Conservation (phyloP, 2,113 vertebrate genomes). For the Brachypodius melanocephalos region DNA sequence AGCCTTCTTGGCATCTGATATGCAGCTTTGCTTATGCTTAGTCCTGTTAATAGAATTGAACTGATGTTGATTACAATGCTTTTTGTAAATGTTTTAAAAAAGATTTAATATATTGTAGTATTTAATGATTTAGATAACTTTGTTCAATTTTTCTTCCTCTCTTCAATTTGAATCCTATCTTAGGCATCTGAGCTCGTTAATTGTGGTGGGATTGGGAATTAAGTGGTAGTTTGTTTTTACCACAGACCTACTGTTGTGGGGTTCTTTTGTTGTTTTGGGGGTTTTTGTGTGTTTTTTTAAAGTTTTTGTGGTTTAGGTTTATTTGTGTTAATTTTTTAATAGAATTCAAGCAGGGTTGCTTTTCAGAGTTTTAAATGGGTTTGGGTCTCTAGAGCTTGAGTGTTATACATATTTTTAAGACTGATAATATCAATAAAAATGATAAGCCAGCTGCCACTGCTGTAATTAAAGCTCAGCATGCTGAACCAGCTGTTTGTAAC, state of each 20-base stretch:
- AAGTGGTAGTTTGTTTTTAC: neutral
- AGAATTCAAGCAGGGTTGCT: neutral
- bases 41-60: neutral
- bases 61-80: neutral
- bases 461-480: slow-evolving; percentile 22
- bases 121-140: neutral
- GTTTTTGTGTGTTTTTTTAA: neutral
- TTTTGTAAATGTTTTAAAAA: neutral
- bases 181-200: neutral
- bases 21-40: neutral
- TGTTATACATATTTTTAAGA: neutral
- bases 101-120: neutral
- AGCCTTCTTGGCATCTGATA: neutral
- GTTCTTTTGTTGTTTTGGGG: neutral
- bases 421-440: neutral
- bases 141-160: neutral
- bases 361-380: neutral
- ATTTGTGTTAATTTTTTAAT: neutral
- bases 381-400: neutral
- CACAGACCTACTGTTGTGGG: neutral
- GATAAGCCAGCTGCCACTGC: neutral
- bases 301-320: neutral
- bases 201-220: neutral
- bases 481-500: slow-evolving; percentile 23
- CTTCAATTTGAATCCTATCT: neutral